Evolutionary conservation across 2,797 vertebrate species (phyloP), one percentile per base, ranked within the genome.

Genomic region (Bufotes viridis): DNA sequence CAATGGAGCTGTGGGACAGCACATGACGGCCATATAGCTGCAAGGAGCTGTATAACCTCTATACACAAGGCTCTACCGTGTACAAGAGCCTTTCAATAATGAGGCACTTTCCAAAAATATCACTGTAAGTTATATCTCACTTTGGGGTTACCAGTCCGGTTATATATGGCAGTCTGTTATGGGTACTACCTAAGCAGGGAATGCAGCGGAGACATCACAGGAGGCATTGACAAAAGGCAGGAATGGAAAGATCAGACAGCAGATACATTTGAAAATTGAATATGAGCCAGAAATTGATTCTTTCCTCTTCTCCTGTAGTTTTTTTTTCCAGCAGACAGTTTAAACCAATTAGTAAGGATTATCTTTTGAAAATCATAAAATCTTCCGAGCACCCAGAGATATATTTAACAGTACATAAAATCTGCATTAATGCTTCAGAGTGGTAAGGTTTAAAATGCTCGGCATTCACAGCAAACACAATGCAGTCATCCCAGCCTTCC

Each of bases 181-280:
- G n/a, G 22, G 26, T 8, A 34, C 29, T 2, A 29, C 29, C 1
- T 15, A 57, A 29, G 63, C 55, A 75, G 60, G 67, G 26, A 26
- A 57, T 55, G 1, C 17, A 82, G 72, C 55, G 42, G 57, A 81
- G 24, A 81, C 51, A 88, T 81, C 34, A 75, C 55, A 65, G 42
- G 61, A 88, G 87, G 67, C 70, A 86, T 76, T 76, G 87, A 65
- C 78, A 81, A 83, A 55, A 74, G 81, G 78, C 76, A 88, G 82
- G 65, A 85, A 85, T 53, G 67, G 76, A 55, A 80, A 75, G 83
- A 89, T 85, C 74, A 65, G 82, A 80, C 63, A 67, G 67, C 76
- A 82, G 58, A 87, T 87, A 72, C 18, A 82, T 82, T 69, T 69
- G 55, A 81, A 89, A 86, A 86, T 67, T 69, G 87, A 80, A 65